Base-by-base conservation (phyloP, 2,797 vertebrate genomes). In the Hypotaenidia okinawae region DNA sequence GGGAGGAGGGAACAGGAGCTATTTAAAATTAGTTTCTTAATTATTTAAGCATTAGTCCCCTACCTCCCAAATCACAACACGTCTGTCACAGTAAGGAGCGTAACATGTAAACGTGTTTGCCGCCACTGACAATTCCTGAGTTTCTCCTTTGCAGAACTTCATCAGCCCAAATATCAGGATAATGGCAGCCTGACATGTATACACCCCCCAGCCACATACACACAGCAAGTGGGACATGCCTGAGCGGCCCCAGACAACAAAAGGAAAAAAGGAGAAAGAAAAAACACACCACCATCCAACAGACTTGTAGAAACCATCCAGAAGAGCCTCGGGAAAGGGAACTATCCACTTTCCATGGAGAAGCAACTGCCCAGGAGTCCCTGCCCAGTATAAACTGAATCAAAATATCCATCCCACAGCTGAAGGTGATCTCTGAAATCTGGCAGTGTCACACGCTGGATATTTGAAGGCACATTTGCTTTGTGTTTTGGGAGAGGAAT, bases 401-500 rank as follows among this genome's bases (percentile, higher is more conserved):
- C 62, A 61, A 91, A 94, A 94, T 82, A 95, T 68, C 76, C 58
- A 82, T 90, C 69, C 93, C 70, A 85, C 51, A 86, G 87, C 87
- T 93, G 91, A 92, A 81, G 27, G 82, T 94, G 78, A 84, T 93
- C 92, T 94, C 89, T 93, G 93, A 96, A 96, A 95, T 75, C 87
- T 94, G 94, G 92, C 95, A 92, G 91, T 93, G 93, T 96, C 91
- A 76, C 69, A 72, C 0, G 9, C 54, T 67, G 83, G 95, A 94
- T 96, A 95, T 80, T 91, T 54, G 93, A 98, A 98, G 97, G 98
- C 98, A 98, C 98, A 84, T 95, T 95, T 91, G 83, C 70, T 93
- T 95, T 97, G 91, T 88, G 86, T 96, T 96, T 95, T 94, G 87
- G 90, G 89, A 89, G 49, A 91, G 83, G 90, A 91, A 95, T 96